phyloP scores from a whole-genome alignment of 2,113 vertebrate genomes.

The Eclectus roratus region DNA sequence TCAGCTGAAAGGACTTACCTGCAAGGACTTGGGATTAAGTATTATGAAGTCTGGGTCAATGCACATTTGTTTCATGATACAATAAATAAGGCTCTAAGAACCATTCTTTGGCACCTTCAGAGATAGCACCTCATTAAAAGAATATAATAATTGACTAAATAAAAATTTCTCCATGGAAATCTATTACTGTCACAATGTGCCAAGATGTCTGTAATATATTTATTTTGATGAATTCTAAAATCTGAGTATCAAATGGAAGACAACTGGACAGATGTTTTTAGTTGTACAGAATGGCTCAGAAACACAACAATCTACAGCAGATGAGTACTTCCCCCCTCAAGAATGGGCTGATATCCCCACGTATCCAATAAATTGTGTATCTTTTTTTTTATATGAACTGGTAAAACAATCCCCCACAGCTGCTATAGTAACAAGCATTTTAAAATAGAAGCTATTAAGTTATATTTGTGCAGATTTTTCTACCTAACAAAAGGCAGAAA shows the following conservation, averaged over 20 bases:
- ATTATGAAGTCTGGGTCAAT: neutral
- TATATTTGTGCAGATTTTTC: neutral
- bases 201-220: neutral
- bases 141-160: neutral
- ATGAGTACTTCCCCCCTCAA: neutral
- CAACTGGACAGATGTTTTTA: neutral
- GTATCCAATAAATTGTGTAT: neutral
- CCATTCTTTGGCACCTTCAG: neutral
- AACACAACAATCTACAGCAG: neutral
- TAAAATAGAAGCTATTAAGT: neutral
- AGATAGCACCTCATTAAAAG: neutral
- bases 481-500: neutral
- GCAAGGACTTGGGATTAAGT: neutral
- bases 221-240: neutral
- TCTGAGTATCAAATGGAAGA: neutral
- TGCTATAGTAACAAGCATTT: neutral
- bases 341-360: neutral
- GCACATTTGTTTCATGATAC: neutral
- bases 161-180: slow-evolving; percentile 10
- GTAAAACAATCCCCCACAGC: neutral
- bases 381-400: neutral
- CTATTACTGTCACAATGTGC: neutral
- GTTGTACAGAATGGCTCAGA: neutral
- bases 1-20: neutral
- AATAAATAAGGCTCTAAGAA: neutral